phyloP scores from a whole-genome alignment of 2,888 invertebrate species.

The Drosophila mercatorum region DNA sequence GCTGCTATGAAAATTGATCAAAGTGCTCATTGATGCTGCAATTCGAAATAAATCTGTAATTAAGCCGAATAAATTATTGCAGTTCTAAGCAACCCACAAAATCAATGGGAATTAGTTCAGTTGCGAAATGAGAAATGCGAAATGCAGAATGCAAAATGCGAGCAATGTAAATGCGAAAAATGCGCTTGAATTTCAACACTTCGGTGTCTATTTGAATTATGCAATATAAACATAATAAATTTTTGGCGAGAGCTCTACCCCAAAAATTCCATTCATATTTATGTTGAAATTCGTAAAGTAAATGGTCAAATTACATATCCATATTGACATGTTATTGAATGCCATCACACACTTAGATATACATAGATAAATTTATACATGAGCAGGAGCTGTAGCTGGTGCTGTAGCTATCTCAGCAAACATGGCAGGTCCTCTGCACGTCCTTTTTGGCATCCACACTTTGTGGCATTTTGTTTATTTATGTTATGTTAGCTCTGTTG shows the following conservation, averaged over 20 bases:
- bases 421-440: constrained; percentile 27
- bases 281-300: constrained; percentile 47
- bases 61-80: constrained; percentile 13
- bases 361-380: not conserved
- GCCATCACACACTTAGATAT: constrained; percentile 8
- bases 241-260: constrained; percentile 11
- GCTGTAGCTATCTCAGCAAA: constrained; percentile 29
- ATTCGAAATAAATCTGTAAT: constrained; percentile 25
- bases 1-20: constrained; percentile 16
- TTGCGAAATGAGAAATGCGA: not conserved
- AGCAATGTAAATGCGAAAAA: constrained; percentile 19
- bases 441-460: constrained; percentile 57
- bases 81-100: constrained; percentile 2
- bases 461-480: constrained; percentile 68
- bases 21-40: constrained; percentile 27
- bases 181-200: constrained; percentile 25
- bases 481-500: constrained; percentile 59
- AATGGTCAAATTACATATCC: constrained; percentile 54
- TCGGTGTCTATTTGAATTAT: constrained; percentile 42
- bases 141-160: not conserved
- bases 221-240: constrained; percentile 29
- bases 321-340: constrained; percentile 67
- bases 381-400: not conserved
- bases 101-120: constrained; percentile 14
- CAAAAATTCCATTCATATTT: constrained; percentile 51